Base-by-base conservation (phyloP, 1,140 invertebrate species). In the Caerostris extrusa region DNA sequence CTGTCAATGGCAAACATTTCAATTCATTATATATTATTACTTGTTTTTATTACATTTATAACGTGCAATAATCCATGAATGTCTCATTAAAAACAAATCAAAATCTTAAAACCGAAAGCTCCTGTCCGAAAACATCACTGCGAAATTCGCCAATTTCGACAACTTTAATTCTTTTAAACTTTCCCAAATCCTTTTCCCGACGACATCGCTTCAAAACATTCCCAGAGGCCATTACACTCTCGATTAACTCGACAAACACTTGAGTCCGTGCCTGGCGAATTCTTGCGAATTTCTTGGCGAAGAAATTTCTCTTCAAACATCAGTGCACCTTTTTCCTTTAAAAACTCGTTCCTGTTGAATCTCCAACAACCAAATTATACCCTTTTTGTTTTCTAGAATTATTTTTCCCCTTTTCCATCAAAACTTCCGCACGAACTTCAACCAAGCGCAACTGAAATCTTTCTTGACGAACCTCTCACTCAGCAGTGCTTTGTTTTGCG, bases 371-470 rank as follows among this genome's bases (percentile, higher is more conserved):
- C 34, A 77, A 77, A 77, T 77, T 77, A 77, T 77, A 77, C 53
- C 10, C 71, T 50, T 77, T 77, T 77, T 19, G 50, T 77, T 77
- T 53, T 50, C 34, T 10, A 50, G 34, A 77, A 5, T 12, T 77
- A 50, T 77, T 77, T 77, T 71, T 71, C 7, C 64, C 71, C 19
- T 2, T 12, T 53, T 77, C 34, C 12, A 77, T 5, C 71, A 77
- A 77, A 77, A 77, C 71, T 77, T 77, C 71, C 71, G 71, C 71
- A 77, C 34, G 71, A 77, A 14, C 34, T 12, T 34, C 71, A 77
- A 0, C 71, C 34, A 77, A 77, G 50, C 71, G 71, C 19, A 50
- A 77, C 71, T 34, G 34, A 77, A 77, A 77, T 77, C 50, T 77
- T 34, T 34, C 71, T 50, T 77, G 71, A 77, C 71, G 71, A 77